phyloP scores from a whole-genome alignment of 2,797 vertebrate genomes.

The Mormyrus hasselquistii region DNA sequence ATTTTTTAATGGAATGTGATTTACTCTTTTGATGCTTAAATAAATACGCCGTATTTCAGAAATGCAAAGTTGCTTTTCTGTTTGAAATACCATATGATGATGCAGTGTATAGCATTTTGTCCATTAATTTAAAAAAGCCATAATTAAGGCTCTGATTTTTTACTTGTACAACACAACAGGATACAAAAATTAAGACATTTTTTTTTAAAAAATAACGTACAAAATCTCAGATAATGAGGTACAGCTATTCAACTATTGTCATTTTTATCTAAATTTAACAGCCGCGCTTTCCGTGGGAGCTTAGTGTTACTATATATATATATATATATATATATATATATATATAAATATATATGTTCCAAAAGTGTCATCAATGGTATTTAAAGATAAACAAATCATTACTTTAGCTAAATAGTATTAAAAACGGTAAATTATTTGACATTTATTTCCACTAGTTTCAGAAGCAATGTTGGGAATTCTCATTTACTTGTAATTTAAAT shows the following conservation, averaged over 20 bases:
- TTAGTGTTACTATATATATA: background rate
- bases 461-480: background rate
- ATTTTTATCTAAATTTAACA: background rate
- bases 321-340: background rate
- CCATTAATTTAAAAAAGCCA: background rate
- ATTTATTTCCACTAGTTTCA: background rate
- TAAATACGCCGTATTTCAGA: too few relatives aligned
- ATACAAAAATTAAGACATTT: background rate
- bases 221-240: background rate
- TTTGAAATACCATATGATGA: too few relatives aligned
- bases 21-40: background rate
- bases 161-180: background rate
- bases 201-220: background rate
- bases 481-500: background rate
- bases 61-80: too few relatives aligned
- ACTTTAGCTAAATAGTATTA: background rate
- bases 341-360: background rate
- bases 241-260: background rate
- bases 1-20: background rate
- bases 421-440: background rate
- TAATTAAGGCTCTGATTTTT: background rate
- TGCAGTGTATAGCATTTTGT: too few relatives aligned
- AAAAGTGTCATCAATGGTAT: background rate
- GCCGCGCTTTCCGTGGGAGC: background rate
- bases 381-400: background rate